phyloP scores from a whole-genome alignment of 2,113 vertebrate species.

The Melospiza georgiana region DNA sequence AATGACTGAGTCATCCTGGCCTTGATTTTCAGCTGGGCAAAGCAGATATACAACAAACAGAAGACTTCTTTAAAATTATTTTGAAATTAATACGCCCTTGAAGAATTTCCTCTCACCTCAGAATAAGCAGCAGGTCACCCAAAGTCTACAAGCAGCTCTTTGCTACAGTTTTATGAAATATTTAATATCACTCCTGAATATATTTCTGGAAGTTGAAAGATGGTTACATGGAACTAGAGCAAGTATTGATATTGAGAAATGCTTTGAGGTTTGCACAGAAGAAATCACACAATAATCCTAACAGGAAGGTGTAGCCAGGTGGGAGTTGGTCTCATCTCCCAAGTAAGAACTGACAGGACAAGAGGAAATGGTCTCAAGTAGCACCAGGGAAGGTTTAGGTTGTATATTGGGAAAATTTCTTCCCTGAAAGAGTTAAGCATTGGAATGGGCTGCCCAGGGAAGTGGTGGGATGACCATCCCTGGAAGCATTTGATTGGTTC shows the following conservation, averaged over 20 bases:
- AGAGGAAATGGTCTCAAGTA: background rate
- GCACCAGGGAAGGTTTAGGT: background rate
- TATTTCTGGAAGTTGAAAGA: constrained; percentile 58
- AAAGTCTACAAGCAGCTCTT: constrained; percentile 25
- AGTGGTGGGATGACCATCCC: background rate
- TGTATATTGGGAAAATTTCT: background rate
- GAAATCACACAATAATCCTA: constrained; percentile 24
- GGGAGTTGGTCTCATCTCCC: background rate
- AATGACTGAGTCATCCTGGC: constrained; percentile 20
- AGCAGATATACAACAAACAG: constrained; percentile 2
- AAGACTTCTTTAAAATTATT: constrained; percentile 46
- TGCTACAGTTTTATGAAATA: constrained; percentile 58
- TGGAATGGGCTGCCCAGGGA: background rate
- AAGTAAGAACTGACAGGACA: background rate
- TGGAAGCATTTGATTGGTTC: background rate
- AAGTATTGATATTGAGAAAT: constrained; percentile 36
- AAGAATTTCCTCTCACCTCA: constrained; percentile 13
- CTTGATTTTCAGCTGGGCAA: constrained; percentile 55
- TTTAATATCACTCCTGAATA: constrained; percentile 44
- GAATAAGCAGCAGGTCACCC: constrained; percentile 15
- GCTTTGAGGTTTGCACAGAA: constrained; percentile 42
- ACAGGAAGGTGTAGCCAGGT: background rate
- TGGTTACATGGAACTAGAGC: background rate
- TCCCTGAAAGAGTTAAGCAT: background rate
- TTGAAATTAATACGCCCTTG: constrained; percentile 59